phyloP scores from a whole-genome alignment of 2,888 invertebrate species.

The Rhagonycha fulva region DNA sequence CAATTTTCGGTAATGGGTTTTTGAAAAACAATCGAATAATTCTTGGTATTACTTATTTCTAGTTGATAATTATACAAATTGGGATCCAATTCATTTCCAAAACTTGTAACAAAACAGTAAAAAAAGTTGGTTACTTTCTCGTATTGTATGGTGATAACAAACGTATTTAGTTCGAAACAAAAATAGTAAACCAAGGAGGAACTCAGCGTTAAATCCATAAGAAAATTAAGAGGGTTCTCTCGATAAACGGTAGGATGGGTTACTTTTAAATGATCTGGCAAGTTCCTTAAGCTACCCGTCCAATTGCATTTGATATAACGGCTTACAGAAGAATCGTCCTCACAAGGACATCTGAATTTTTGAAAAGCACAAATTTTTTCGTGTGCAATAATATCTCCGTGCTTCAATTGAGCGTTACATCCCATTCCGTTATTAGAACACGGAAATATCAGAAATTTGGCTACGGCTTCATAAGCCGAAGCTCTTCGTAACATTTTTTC shows the following conservation, averaged over 20 bases:
- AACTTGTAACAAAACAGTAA: constrained; percentile 8
- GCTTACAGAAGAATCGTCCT: not conserved
- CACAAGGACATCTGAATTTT: constrained; percentile 37
- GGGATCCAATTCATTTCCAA: not conserved
- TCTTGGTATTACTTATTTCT: constrained; percentile 16
- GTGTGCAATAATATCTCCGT: constrained; percentile 36
- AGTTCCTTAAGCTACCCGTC: constrained; percentile 39
- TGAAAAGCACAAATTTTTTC: constrained; percentile 38
- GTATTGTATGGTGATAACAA: constrained; percentile 40
- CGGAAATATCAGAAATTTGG: constrained; percentile 33
- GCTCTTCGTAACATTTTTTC: constrained; percentile 11
- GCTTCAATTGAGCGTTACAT: constrained; percentile 35
- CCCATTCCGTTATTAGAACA: constrained; percentile 42
- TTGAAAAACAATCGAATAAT: not conserved
- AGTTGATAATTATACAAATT: constrained; percentile 26
- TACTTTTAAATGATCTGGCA: constrained; percentile 40
- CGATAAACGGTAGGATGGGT: not conserved
- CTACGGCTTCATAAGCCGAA: constrained; percentile 24
- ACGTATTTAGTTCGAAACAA: constrained; percentile 36
- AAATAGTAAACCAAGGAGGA: constrained; percentile 35
- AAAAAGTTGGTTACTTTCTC: constrained; percentile 21
- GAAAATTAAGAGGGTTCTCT: not conserved
- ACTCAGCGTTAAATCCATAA: constrained; percentile 3
- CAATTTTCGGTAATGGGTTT: not conserved
- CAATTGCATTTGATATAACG: constrained; percentile 36